Base-by-base conservation (phyloP, 2,113 vertebrate genomes). In the Sarotherodon lohbergeri region DNA sequence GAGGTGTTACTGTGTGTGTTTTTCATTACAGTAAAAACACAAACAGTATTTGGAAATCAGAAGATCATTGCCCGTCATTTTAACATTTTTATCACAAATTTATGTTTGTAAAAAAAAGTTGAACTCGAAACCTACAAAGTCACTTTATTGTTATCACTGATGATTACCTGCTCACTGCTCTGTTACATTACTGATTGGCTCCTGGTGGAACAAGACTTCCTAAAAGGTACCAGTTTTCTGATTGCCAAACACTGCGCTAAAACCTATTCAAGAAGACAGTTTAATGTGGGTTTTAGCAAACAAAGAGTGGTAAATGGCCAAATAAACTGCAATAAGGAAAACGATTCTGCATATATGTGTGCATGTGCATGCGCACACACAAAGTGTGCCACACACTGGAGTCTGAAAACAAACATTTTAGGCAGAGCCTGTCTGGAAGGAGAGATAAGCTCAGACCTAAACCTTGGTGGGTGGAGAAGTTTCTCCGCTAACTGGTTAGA, bases 391-490 rank as follows among this genome's bases (percentile, higher is more conserved):
- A 17, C 19, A 43, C 52, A 22, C 71, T 48, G 41, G 36, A 83
- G 80, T 59, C 39, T 29, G 73, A 83, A 46, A 81, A 82, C 83
- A 90, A 59, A 85, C 88, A 79, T 46, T 55, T 56, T 63, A 80
- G 55, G 50, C 50, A 59, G 61, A 61, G 86, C 54, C 54, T 24
- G 68, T 85, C 86, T 93, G 91, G 36, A 90, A 86, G 79, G 59
- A 83, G 81, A 88, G 88, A 92, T 91, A 92, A 91, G 78, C 83
- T 52, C 63, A 1, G 10, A 93, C 39, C 66, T 83, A 66, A 90
- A 85, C 52, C 66, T 85, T 84, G 41, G 88, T 78, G n/a, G 84
- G 85, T 7, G 84, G 84, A 88, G 80, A 46, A 71, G 32, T n/a
- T 89, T 24, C 39, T 85, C 41, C 22, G n/a, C 52, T 80, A 61